Evolutionary conservation across 1,140 invertebrate genomes (phyloP).

Genomic region (Ylistrum balloti): DNA sequence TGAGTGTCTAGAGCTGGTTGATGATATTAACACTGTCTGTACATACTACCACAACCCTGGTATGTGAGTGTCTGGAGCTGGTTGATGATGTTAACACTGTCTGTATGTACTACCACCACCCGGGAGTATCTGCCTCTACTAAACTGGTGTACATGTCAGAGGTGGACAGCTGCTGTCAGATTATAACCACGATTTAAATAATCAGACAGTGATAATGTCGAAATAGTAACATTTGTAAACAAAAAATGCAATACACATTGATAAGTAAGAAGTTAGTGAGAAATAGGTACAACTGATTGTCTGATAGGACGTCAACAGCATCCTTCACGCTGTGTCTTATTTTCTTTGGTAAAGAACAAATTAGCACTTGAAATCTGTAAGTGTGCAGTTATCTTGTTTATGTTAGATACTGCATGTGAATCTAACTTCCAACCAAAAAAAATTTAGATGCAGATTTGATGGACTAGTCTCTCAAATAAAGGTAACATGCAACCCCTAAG

Average conservation of each 20-base stretch:
- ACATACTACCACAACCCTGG: too few species aligned
- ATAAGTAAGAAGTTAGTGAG: background rate
- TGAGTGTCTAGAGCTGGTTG: too few species aligned
- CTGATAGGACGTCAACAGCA: background rate
- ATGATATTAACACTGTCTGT: too few species aligned
- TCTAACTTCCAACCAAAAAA: background rate
- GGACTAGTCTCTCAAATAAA: too few species aligned
- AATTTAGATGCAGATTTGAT: background rate
- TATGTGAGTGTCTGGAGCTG: too few species aligned
- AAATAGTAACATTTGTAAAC: slow-evolving; percentile 3
- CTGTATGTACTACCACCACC: too few species aligned
- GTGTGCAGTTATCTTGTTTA: background rate
- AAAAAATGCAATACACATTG: background rate
- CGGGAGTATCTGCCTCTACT: too few species aligned
- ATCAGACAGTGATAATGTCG: background rate
- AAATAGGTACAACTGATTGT: background rate
- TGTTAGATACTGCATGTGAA: background rate
- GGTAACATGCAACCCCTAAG: too few species aligned
- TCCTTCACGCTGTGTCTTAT: background rate
- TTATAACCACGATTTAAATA: background rate
- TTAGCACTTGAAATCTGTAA: slow-evolving; percentile 13
- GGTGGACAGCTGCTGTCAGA: slow-evolving; percentile 7
- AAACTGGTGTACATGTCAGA: background rate
- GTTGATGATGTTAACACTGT: too few species aligned
- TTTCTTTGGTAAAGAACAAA: background rate